A percentile compares a stretch with the other conserved stretches of the same genome.
phyloP scores from a whole-genome alignment of 2,888 invertebrate species.

The Apotomis betuletana region DNA sequence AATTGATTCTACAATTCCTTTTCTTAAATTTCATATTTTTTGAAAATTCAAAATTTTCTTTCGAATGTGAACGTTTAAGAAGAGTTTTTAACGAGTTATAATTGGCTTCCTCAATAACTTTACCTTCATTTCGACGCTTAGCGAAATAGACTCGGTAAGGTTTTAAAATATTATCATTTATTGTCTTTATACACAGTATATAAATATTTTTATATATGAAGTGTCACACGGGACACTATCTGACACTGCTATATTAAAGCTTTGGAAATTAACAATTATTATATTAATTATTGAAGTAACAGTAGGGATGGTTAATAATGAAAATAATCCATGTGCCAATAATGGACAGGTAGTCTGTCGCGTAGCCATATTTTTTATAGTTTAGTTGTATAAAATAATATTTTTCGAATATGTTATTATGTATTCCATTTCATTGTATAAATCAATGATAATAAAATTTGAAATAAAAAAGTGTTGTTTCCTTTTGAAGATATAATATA shows the following conservation, averaged over 20 bases:
- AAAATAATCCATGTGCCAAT: constrained; percentile 78
- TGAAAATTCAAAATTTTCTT: constrained; percentile 34
- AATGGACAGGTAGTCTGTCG: constrained; percentile 65
- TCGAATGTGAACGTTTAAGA: constrained; percentile 5
- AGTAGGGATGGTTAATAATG: constrained; percentile 54
- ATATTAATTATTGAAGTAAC: constrained; percentile 40
- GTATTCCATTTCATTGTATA: constrained; percentile 73
- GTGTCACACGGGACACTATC: constrained; percentile 70
- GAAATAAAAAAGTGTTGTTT: constrained; percentile 60
- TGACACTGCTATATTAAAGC: constrained; percentile 49
- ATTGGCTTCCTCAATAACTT: constrained; percentile 58
- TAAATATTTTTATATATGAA: constrained; percentile 77
- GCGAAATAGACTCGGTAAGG: constrained; percentile 71
- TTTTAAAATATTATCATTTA: constrained; percentile 53
- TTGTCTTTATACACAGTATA: constrained; percentile 75
- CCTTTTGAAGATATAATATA: constrained; percentile 25
- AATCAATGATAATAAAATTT: constrained; percentile 79
- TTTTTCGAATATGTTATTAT: constrained; percentile 73
- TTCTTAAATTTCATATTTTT: constrained; percentile 22
- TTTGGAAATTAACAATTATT: constrained; percentile 29
- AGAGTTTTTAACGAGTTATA: constrained; percentile 46
- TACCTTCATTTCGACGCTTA: constrained; percentile 69
- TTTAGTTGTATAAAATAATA: constrained; percentile 71
- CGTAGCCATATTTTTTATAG: constrained; percentile 78
- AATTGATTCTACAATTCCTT: constrained; percentile 21